phyloP scores from a whole-genome alignment of 1,140 invertebrate genomes.

The Nephila pilipes region DNA sequence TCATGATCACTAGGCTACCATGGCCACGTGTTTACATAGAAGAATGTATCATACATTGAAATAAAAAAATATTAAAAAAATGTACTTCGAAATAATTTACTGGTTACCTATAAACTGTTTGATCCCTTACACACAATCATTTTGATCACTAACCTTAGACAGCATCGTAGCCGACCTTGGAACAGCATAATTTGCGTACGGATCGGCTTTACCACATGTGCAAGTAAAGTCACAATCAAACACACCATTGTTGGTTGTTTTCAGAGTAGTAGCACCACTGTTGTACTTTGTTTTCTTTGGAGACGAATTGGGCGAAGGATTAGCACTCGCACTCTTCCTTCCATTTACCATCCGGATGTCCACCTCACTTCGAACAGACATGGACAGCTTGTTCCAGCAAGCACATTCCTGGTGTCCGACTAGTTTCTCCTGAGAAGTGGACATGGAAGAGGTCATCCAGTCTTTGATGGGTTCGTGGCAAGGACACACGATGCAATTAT shows the following conservation, averaged over 20 bases:
- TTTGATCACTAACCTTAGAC: slow-evolving; percentile 27
- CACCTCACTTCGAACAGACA: slow-evolving; percentile 59
- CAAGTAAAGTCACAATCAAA: slow-evolving; percentile 20
- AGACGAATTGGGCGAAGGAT: slow-evolving; percentile 63
- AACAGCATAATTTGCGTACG: slow-evolving; percentile 70
- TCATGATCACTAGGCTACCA: no score
- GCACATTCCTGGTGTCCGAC: slow-evolving; percentile 36
- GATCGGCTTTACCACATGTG: slow-evolving; percentile 53
- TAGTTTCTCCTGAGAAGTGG: slow-evolving; percentile 42
- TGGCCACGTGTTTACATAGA: no score
- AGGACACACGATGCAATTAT: slow-evolving; percentile 59
- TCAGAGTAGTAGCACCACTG: background rate
- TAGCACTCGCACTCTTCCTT: slow-evolving; percentile 68
- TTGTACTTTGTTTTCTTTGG: slow-evolving; percentile 64
- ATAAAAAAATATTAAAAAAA: no score
- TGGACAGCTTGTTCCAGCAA: slow-evolving; percentile 72
- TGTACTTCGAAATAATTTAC: no score
- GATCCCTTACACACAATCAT: background rate
- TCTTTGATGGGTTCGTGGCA: slow-evolving; percentile 71
- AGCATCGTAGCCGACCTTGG: slow-evolving; percentile 25
- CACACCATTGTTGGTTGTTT: background rate
- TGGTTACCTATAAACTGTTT: no score
- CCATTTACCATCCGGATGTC: slow-evolving; percentile 47
- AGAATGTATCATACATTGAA: no score
- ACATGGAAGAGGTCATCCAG: slow-evolving; percentile 11